A percentile compares a stretch with the other conserved stretches of the same genome.
Evolutionary conservation across 2,888 invertebrate species (phyloP).

Genomic region (Selenia dentaria): DNA sequence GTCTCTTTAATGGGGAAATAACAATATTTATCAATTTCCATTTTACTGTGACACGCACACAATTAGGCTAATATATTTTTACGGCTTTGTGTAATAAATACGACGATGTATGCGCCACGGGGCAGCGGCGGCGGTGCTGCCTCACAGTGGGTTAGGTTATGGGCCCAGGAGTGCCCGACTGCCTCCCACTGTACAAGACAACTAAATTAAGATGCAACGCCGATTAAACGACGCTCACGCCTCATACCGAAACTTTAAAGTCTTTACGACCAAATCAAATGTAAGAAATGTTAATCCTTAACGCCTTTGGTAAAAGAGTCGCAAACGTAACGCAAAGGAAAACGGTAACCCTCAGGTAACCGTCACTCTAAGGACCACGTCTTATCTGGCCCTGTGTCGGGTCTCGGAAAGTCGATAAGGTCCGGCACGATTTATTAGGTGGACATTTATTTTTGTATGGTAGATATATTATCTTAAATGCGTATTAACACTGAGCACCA

Average conservation of each 20-base stretch:
- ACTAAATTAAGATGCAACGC: slow-evolving; percentile 83
- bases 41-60: slow-evolving; percentile 36
- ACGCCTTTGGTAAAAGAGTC: slow-evolving; percentile 32
- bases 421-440: slow-evolving; percentile 76
- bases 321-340: slow-evolving; percentile 53
- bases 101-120: slow-evolving; percentile 52
- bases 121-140: slow-evolving; percentile 50
- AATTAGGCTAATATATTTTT: slow-evolving; percentile 58
- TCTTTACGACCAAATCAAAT: slow-evolving; percentile 44
- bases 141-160: slow-evolving; percentile 62
- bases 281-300: slow-evolving; percentile 37
- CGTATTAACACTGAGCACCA: slow-evolving; percentile 79
- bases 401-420: slow-evolving; percentile 75
- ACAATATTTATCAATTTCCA: slow-evolving; percentile 31
- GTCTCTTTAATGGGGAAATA: slow-evolving; percentile 15
- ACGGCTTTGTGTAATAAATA: slow-evolving; percentile 55
- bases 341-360: slow-evolving; percentile 45
- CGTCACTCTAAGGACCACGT: slow-evolving; percentile 51
- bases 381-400: slow-evolving; percentile 77
- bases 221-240: slow-evolving; percentile 69
- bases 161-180: slow-evolving; percentile 44
- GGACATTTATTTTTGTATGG: slow-evolving; percentile 79
- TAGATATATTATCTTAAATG: slow-evolving; percentile 83
- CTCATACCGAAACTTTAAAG: slow-evolving; percentile 47
- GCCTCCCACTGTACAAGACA: slow-evolving; percentile 77